Percentiles rank a stretch among this genome's conserved stretches.
Conservation (phyloP, 2,888 invertebrate species). For the Orchestes rusci region DNA sequence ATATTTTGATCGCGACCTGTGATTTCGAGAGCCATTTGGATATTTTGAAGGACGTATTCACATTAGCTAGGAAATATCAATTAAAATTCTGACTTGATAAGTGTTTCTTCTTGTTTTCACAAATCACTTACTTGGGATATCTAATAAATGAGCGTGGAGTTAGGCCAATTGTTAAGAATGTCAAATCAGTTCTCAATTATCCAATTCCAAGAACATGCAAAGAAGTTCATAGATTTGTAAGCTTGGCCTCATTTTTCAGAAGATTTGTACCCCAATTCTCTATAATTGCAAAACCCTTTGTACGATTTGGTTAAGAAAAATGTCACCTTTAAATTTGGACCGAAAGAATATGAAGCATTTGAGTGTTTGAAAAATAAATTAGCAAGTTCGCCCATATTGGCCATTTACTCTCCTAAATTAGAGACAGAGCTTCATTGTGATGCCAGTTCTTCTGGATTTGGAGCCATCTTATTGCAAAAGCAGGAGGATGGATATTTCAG, state of each 20-base stretch:
- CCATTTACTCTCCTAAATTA: conserved; percentile 31
- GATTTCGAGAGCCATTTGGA: not conserved
- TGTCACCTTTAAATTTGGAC: not conserved
- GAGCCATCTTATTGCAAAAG: conserved; percentile 5
- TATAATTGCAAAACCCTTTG: not conserved
- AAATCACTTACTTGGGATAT: not conserved
- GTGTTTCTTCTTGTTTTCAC: not conserved
- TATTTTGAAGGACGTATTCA: no score
- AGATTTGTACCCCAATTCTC: not conserved
- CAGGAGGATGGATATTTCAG: conserved; percentile 2
- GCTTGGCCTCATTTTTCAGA: not conserved
- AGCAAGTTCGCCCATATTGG: conserved; percentile 32
- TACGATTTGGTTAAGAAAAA: not conserved
- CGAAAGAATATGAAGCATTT: not conserved
- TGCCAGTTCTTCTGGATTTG: conserved; percentile 32
- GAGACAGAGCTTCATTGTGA: conserved; percentile 38
- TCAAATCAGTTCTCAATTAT: not conserved
- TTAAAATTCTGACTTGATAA: not conserved
- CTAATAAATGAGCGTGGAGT: not conserved
- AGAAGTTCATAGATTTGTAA: not conserved
- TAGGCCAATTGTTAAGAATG: not conserved
- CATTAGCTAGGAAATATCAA: no score
- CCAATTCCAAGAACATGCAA: not conserved
- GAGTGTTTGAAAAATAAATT: no score
- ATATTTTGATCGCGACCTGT: not conserved